A percentile compares a stretch with the other conserved stretches of the same genome.
phyloP scores from a whole-genome alignment of 2,797 vertebrate species.

The Onychomys torridus region DNA sequence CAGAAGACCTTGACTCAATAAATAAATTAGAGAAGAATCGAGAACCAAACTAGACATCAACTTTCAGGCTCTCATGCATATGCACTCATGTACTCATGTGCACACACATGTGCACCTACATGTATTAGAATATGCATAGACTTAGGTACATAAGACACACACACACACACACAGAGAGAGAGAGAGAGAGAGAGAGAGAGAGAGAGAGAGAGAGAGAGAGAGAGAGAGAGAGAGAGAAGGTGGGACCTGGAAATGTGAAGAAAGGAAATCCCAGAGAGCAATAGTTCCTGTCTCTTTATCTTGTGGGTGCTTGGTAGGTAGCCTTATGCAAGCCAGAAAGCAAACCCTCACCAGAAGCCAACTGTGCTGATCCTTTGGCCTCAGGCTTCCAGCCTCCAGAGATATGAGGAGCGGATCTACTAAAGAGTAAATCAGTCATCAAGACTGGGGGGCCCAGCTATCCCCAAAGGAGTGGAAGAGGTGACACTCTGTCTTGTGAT shows the following conservation, averaged over 20 bases:
- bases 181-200: too few relatives aligned
- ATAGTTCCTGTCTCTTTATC: neutral
- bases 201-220: too few relatives aligned
- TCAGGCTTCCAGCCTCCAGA: neutral
- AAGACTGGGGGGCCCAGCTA: neutral
- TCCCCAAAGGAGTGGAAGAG: neutral
- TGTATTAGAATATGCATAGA: neutral
- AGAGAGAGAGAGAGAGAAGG: too few relatives aligned
- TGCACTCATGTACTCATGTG: neutral
- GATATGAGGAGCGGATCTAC: neutral
- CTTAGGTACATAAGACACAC: neutral
- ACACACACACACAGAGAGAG: too few relatives aligned
- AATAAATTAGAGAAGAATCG: neutral
- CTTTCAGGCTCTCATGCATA: neutral
- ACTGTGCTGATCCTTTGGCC: too few relatives aligned
- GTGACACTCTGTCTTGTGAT: neutral
- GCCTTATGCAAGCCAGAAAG: neutral
- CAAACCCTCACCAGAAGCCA: neutral
- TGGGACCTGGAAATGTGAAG: too few relatives aligned
- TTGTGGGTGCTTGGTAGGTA: too few relatives aligned
- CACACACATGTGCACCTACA: neutral
- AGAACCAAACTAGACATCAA: neutral
- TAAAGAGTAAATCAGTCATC: neutral
- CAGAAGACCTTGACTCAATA: neutral
- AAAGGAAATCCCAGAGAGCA: neutral